A percentile compares a stretch with the other conserved stretches of the same genome.
Evolutionary conservation across 2,113 vertebrate species (phyloP).

Genomic region (Macroglossus sobrinus): DNA sequence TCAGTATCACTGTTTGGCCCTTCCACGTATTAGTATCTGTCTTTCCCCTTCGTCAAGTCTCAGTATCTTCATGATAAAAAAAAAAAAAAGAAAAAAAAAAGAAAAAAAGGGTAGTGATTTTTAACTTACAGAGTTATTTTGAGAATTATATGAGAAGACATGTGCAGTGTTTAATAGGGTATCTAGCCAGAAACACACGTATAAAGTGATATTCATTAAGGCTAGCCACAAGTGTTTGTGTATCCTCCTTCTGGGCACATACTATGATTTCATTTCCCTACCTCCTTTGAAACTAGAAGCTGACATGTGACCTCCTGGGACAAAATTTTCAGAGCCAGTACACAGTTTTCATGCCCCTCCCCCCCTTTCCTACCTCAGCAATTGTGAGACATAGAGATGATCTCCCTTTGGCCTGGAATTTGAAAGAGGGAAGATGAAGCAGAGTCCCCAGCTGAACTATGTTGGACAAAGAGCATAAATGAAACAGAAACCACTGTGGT

Average conservation of each 20-base stretch:
- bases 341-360: neutral
- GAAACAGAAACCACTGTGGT: neutral
- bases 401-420: neutral
- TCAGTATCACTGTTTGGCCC: neutral
- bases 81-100: neutral
- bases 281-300: neutral
- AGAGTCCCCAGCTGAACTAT: neutral
- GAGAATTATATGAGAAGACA: neutral
- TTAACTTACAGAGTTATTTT: neutral
- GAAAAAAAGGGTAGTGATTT: neutral
- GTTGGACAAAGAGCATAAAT: neutral
- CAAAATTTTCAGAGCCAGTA: neutral
- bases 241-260: neutral
- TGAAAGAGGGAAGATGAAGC: neutral
- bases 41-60: neutral
- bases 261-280: neutral
- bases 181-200: neutral
- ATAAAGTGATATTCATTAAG: neutral
- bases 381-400: neutral
- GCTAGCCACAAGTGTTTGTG: neutral
- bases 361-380: neutral
- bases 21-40: neutral
- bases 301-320: neutral
- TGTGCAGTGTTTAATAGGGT: neutral
- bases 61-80: neutral